These are phyloP conservation scores for Kobus ellipsiprymnus DNA, from an alignment of 2,113 vertebrate species.

Conservation along the genomic window DNA sequence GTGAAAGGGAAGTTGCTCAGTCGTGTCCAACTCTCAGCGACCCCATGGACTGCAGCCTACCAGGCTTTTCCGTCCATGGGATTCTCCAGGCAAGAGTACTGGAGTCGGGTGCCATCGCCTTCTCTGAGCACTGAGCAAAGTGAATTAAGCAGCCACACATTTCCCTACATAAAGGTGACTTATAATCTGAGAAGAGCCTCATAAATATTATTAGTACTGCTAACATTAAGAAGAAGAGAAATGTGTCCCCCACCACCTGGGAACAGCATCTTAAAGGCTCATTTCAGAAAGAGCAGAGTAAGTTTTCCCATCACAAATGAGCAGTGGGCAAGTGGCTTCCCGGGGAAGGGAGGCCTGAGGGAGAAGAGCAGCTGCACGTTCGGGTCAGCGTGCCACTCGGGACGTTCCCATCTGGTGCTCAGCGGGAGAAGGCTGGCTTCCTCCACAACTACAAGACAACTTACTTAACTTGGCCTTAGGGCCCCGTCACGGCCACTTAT, in stretches of 20 bases:
- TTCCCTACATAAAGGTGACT: neutral
- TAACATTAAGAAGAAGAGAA: conserved; percentile 12
- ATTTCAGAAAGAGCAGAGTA: conserved; percentile 28
- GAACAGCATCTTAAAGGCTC: neutral
- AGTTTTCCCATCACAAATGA: neutral
- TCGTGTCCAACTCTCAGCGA: too few species aligned
- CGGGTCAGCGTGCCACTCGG: neutral
- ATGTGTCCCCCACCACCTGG: neutral
- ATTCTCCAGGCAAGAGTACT: too few species aligned
- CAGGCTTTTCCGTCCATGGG: too few species aligned
- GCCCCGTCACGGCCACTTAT: conserved; percentile 14
- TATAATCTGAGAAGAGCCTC: neutral
- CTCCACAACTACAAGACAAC: neutral
- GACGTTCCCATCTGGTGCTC: neutral
- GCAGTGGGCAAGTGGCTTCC: neutral
- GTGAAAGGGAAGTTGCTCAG: too few species aligned
- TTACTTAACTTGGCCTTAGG: conserved; percentile 32
- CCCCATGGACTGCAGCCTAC: too few species aligned
- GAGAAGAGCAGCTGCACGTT: neutral
- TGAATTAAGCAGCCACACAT: conserved; percentile 17
- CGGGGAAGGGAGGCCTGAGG: neutral
- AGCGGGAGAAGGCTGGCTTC: neutral
- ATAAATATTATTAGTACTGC: neutral
- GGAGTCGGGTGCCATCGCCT: too few species aligned
- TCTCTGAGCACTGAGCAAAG: neutral